phyloP scores from a whole-genome alignment of 1,140 invertebrate species.

The Rhopalosiphum padi region DNA sequence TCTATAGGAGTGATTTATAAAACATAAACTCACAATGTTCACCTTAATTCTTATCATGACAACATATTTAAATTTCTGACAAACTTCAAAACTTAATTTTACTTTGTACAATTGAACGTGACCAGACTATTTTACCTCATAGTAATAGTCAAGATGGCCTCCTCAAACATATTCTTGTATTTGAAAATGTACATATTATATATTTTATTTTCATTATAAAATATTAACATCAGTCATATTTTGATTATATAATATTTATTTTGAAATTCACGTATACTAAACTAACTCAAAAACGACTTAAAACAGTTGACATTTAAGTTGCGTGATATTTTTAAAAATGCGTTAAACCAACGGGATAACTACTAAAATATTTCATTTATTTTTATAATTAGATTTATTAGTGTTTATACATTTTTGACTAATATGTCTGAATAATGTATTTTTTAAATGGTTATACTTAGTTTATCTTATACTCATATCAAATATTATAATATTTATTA shows the following conservation, averaged over 20 bases:
- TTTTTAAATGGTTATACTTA: too few species aligned
- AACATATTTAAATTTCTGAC: not conserved
- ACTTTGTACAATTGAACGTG: not conserved
- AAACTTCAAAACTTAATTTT: slow-evolving; percentile 35
- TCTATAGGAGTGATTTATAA: not conserved
- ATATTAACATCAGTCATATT: not conserved
- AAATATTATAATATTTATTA: not conserved
- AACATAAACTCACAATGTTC: slow-evolving; percentile 11
- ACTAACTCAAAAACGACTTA: not conserved
- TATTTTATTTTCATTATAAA: not conserved
- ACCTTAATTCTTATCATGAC: not conserved
- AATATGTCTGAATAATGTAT: not conserved
- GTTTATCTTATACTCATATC: too few species aligned
- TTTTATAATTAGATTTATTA: not conserved
- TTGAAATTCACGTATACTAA: not conserved
- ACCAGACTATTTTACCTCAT: not conserved
- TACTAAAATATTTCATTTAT: not conserved
- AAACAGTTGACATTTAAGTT: not conserved
- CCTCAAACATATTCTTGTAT: not conserved
- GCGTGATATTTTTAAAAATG: not conserved
- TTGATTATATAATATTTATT: not conserved
- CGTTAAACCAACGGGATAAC: not conserved
- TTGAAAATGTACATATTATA: slow-evolving; percentile 15
- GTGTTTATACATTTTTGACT: not conserved
- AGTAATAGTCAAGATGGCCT: not conserved